Conservation (phyloP, 2,888 invertebrate species). For the Rugalucina vietnamica region DNA sequence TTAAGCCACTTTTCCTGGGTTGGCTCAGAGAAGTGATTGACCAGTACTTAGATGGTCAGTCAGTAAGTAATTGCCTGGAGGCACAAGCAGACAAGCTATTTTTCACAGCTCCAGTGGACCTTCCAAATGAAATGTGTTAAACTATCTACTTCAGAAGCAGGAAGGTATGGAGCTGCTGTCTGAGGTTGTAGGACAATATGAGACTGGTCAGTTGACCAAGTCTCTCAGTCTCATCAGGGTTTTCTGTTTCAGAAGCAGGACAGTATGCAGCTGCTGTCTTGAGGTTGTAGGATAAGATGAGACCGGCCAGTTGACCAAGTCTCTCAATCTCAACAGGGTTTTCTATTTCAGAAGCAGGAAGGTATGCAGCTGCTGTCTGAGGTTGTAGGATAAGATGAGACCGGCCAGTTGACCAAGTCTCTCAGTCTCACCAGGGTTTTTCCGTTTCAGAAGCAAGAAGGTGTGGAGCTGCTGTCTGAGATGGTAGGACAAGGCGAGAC, state of each 20-base stretch:
- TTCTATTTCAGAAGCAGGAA: conserved; percentile 42
- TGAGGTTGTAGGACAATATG: conserved; percentile 18
- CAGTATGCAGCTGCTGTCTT: conserved; percentile 36
- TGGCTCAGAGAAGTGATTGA: too few species aligned
- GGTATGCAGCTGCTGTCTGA: conserved; percentile 37
- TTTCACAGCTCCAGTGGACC: too few species aligned
- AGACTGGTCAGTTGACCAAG: neutral
- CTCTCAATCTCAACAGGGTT: conserved; percentile 22
- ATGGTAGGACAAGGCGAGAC: conserved; percentile 12
- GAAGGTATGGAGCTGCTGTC: conserved; percentile 41
- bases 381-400: conserved; percentile 13
- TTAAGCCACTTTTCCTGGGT: too few species aligned
- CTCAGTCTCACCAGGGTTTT: too few species aligned
- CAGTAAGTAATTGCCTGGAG: too few species aligned
- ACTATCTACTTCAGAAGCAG: too few species aligned
- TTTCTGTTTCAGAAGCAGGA: conserved; percentile 50
- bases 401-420: conserved; percentile 9
- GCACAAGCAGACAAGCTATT: too few species aligned
- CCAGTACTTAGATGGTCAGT: too few species aligned
- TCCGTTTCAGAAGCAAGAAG: conserved; percentile 47
- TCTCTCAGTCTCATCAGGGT: conserved; percentile 23
- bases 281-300: conserved; percentile 18
- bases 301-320: conserved; percentile 5
- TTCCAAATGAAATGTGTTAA: too few species aligned
- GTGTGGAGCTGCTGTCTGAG: conserved; percentile 31